These are phyloP conservation scores for Dendrocincla fuliginosa DNA, from an alignment of 2,797 vertebrate species.

Conservation along the genomic window DNA sequence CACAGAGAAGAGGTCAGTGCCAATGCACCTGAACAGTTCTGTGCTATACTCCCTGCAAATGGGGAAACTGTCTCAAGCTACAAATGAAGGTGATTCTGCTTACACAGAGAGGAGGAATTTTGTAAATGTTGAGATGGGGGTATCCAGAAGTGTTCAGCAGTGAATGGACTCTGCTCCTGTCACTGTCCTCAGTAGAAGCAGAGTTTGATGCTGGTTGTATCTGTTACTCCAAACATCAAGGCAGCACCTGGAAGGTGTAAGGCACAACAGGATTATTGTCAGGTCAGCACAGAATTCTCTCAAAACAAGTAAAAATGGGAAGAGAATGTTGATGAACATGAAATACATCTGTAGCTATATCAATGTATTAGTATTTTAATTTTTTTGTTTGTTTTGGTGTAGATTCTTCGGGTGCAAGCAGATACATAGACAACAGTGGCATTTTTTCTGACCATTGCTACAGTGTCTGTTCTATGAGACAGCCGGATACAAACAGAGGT, in stretches of 20 bases:
- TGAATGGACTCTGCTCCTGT: rapidly evolving
- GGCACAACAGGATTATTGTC: neutral
- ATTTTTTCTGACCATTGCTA: constrained; percentile 84
- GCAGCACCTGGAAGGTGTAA: neutral
- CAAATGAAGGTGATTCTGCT: neutral
- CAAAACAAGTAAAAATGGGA: neutral
- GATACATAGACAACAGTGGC: constrained; percentile 80
- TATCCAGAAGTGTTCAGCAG: neutral
- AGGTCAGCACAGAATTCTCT: neutral
- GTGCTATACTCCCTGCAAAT: neutral
- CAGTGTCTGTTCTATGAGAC: constrained; percentile 81
- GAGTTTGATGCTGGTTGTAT: neutral
- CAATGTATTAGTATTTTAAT: neutral
- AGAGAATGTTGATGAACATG: neutral
- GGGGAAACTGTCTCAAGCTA: neutral
- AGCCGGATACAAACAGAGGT: constrained; percentile 79
- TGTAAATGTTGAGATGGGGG: neutral
- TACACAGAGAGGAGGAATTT: neutral
- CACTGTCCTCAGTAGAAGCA: neutral
- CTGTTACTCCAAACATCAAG: neutral
- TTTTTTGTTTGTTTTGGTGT: neutral
- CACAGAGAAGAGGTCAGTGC: neutral
- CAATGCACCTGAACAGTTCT: rapidly evolving
- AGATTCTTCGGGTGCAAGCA: constrained; percentile 79
- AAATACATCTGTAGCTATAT: neutral